Evolutionary conservation across 2,888 invertebrate species (phyloP), one percentile per base, ranked within the genome.

Genomic region (Neoitamus cyanurus): DNA sequence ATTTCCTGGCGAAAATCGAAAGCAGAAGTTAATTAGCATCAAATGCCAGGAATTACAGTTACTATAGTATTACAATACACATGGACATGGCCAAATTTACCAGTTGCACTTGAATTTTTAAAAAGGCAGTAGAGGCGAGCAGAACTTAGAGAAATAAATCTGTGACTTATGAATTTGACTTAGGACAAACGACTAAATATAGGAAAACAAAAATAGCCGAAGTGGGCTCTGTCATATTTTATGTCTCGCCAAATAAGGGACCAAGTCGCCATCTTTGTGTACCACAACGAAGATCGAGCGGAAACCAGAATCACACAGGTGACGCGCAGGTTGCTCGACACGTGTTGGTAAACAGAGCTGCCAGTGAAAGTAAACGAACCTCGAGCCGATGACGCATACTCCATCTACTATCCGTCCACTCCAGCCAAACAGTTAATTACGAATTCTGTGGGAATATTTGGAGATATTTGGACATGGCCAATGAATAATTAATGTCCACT

Each of bases 391-490:
- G 58, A 58, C 58, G 58, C 70, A 70, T 30, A 7, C 70, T 30
- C 70, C 48, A 48, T 4, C 69, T 28, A 30, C 28, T 28, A 9
- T 11, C 69, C 48, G 20, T 20, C 69, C 69, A 28, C 25, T 68
- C 11, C 9, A 6, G 13, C 31, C 13, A n/a, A 28, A 28, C 4
- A 11, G 30, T 13, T 34, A 36, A 73, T 73, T 73, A 73, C 20
- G 36, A 73, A 73, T 73, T 73, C 73, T 73, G 73, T 73, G 73
- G 73, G 73, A 73, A 73, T 73, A 37, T 73, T 73, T 20, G 73
- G 73, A 73, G 15, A 73, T 73, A 30, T 73, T 73, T 37, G 73
- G 73, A 34, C 25, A 73, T 73, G n/a, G 42, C 42, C 42, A n/a
- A 42, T 72, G 73, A 73, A 73, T 73, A 73, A 73, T 73, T 34